Conservation (phyloP, 1,140 invertebrate genomes). For the Bombus superbus region DNA sequence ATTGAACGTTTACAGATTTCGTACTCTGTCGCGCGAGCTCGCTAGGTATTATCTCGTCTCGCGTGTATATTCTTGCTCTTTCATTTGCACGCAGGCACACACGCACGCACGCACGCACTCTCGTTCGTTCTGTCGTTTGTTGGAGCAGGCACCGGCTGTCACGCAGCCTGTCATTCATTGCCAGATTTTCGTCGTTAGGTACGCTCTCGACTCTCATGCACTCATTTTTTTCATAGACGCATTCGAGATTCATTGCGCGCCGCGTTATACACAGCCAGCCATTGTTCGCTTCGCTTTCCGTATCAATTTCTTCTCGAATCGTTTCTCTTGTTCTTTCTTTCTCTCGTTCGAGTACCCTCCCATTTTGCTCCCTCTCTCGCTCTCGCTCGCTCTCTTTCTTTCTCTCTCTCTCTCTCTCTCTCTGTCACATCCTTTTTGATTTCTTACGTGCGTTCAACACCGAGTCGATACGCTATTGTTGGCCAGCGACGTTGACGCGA, state of each 20-base stretch:
- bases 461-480: slow-evolving; percentile 13
- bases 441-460: slow-evolving; percentile 28
- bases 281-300: slow-evolving; percentile 23
- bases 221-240: background rate
- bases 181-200: background rate
- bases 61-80: background rate
- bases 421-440: slow-evolving; percentile 35
- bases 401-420: background rate
- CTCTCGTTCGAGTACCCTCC: slow-evolving; percentile 15
- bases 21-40: background rate
- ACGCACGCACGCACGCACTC: background rate
- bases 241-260: background rate
- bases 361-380: slow-evolving; percentile 5
- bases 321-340: background rate
- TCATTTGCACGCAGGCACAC: background rate
- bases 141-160: background rate
- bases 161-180: background rate
- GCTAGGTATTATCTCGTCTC: background rate
- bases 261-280: slow-evolving; percentile 21
- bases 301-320: slow-evolving; percentile 32
- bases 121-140: background rate
- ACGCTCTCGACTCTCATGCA: background rate
- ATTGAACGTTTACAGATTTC: slow-evolving; percentile 20
- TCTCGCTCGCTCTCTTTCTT: background rate
- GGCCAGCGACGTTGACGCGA: background rate